Percentiles rank a stretch among this genome's conserved stretches.
Evolutionary conservation across 2,888 invertebrate genomes (phyloP).

Genomic region (Agelastica alni): DNA sequence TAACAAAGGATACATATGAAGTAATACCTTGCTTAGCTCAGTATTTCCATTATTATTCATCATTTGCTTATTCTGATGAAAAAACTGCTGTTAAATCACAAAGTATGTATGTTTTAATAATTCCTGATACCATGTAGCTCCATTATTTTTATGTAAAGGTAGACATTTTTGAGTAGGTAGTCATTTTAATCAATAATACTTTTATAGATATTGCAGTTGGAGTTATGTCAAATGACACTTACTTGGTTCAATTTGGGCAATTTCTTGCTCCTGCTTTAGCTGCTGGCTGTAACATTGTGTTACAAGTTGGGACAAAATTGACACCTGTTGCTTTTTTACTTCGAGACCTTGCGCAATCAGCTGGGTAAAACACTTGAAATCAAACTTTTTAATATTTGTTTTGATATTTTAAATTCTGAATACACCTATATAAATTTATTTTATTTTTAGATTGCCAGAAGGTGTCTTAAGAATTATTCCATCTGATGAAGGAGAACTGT

Average conservation of each 20-base stretch:
- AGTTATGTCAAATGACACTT: slow-evolving; percentile 55
- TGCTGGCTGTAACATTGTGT: slow-evolving; percentile 57
- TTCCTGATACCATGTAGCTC: not conserved
- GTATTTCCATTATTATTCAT: slow-evolving; percentile 60
- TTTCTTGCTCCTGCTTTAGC: slow-evolving; percentile 59
- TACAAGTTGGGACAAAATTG: slow-evolving; percentile 57
- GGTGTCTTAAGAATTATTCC: slow-evolving; percentile 43
- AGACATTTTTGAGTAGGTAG: too few relatives aligned
- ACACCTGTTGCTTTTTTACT: slow-evolving; percentile 55
- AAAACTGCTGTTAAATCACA: slow-evolving; percentile 51
- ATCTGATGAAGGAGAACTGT: slow-evolving; percentile 32
- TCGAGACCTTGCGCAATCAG: slow-evolving; percentile 57
- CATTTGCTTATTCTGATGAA: slow-evolving; percentile 55
- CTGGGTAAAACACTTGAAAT: slow-evolving; percentile 51
- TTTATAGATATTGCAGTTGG: slow-evolving; percentile 54
- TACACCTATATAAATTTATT: too few relatives aligned
- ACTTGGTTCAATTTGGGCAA: slow-evolving; percentile 57
- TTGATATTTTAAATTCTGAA: too few relatives aligned
- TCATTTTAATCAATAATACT: not conserved
- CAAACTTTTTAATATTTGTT: slow-evolving; percentile 13
- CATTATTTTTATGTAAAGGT: too few relatives aligned
- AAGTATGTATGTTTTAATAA: slow-evolving; percentile 42
- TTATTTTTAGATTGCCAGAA: slow-evolving; percentile 40
- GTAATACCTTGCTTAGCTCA: slow-evolving; percentile 56
- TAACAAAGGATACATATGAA: slow-evolving; percentile 51